phyloP scores from a whole-genome alignment of 92 coral and sea anemone genomes.

The Ricordea florida region DNA sequence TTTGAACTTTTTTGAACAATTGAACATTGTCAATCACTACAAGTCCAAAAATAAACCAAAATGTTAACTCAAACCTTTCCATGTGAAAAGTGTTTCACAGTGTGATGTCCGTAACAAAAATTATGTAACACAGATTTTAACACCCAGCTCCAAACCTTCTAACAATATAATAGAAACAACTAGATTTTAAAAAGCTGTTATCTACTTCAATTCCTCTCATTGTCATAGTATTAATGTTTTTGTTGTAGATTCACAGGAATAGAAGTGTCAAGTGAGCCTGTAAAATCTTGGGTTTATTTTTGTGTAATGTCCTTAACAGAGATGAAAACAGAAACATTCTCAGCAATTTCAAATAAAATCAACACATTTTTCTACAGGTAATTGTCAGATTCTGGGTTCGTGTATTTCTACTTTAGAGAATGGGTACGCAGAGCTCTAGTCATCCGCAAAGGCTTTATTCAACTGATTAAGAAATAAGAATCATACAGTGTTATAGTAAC shows the following conservation, averaged over 20 bases:
- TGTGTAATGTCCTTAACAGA: slow-evolving; percentile 1
- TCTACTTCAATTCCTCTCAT: background rate
- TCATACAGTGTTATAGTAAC: too few relatives aligned
- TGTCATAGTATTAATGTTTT: background rate
- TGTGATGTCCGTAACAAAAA: background rate
- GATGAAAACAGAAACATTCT: background rate
- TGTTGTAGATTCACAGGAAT: slow-evolving; percentile 6
- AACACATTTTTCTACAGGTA: background rate
- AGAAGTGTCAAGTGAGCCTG: slow-evolving; percentile 1
- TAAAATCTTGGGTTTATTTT: slow-evolving; percentile 1
- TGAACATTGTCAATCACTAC: background rate
- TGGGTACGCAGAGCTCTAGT: too few relatives aligned
- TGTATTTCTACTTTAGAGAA: too few relatives aligned
- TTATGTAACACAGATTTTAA: background rate
- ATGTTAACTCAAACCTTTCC: background rate
- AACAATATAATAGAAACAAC: background rate
- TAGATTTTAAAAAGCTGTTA: background rate
- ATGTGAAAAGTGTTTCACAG: background rate
- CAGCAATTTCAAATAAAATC: background rate
- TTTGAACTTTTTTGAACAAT: background rate
- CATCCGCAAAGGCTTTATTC: too few relatives aligned
- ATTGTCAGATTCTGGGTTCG: too few relatives aligned
- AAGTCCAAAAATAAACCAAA: background rate
- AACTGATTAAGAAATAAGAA: too few relatives aligned
- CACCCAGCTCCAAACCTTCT: background rate